Base-by-base conservation (phyloP, 2,888 invertebrate genomes). In the Nomada goodeniana region DNA sequence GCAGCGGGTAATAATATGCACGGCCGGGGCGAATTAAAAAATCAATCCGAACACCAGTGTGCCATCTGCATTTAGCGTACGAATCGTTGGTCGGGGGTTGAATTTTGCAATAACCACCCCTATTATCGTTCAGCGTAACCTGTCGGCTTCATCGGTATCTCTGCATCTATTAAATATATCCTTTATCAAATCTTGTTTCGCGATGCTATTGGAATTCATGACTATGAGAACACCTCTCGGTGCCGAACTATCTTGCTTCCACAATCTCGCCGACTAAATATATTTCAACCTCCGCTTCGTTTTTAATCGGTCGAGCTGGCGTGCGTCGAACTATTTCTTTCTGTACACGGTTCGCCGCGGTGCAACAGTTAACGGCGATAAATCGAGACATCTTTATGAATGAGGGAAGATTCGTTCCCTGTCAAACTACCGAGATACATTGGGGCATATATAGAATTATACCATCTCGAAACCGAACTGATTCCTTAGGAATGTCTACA, bases 1-100 rank as follows among this genome's bases (percentile, higher is more conserved):
- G 15, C 42, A 18, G 50, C 2, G 74, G 26, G 59, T 79, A 79
- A 83, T 83, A 79, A 83, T 83, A 79, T 79, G 83, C 83, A 83
- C 83, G 78, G 83, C 71, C 83, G 55, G 61, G 59, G 10, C 57
- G 18, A 50, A 79, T 79, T 77, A 72, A 83, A 83, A 72, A 83
- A 50, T 69, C 83, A 61, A 79, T 79, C 74, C n/a, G 64, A 23
- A 69, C 72, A 44, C 60, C 68, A 42, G 18, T 55, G 50, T 61
- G 42, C 29, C 57, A 70, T 77, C 82, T 73, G 72, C 76, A 76
- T 82, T 83, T 77, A 57, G 70, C 81, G 47, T 65, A 44, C 36
- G 60, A 73, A 57, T 64, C 68, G 53, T 57, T 26, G 10, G 52
- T 69, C 44, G 55, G 11, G 13, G 29, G 13, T 7, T 82, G 60